Evolutionary conservation across 2,113 vertebrate genomes (phyloP), one percentile per base, ranked within the genome.

Genomic region (Tauraco erythrolophus): DNA sequence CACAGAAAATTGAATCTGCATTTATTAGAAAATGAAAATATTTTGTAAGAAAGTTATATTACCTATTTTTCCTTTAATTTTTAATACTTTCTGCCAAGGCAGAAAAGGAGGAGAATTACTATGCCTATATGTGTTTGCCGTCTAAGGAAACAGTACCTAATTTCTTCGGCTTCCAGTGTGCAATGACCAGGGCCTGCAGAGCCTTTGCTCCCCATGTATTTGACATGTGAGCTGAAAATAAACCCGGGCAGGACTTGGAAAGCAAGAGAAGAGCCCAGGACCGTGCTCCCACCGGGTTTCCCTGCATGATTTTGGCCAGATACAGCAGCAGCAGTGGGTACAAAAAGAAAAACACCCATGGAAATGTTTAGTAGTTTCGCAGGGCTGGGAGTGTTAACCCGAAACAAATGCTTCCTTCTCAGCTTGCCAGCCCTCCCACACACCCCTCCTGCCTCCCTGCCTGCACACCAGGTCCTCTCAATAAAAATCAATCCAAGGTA

Each of bases 341-440:
- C 1, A 33, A 58, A 60, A 57, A 13, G 19, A 28, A 3, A n/a
- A n/a, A n/a, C n/a, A n/a, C 1, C 41, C 0, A 0, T 5, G 19
- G 53, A 56, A n/a, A 2, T 28, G 2, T 3, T 58, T 48, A 37
- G 31, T 28, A 10, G 1, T 57, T 66, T 50, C 1, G 0, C 5
- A 84, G 41, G 2, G 7, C 27, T 79, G 37, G 11, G 35, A n/a
- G 7, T 1, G 1, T 3, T 68, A 23, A 51, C 2, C 7, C 0
- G 0, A 64, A 86, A 10, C 10, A 83, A 88, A 64, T 7, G 3
- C 3, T 66, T 43, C 28, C 17, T 14, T 54, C 17, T 45, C 15
- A 62, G 23, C 23, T 33, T 24, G 5, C 3, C 31, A 86, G 21
- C 14, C 5, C 21, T 41, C 1, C 14, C 2, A 2, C 23, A 25